phyloP scores from a whole-genome alignment of 2,797 vertebrate species.

The Ataeniobius toweri region DNA sequence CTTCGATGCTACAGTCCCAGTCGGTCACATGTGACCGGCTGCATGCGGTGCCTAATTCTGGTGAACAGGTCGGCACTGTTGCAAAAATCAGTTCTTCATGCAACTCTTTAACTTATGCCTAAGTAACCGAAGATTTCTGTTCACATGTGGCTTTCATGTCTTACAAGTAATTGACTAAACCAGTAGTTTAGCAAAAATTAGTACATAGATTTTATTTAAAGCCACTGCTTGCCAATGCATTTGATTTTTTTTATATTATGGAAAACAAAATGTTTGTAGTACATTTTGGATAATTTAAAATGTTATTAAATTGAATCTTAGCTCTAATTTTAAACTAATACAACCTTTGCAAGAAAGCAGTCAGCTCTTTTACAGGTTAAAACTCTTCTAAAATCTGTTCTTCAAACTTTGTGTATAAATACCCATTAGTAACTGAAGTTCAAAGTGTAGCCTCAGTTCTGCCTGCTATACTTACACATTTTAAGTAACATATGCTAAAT shows the following conservation, averaged over 20 bases:
- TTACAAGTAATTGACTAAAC: background rate
- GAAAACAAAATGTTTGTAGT: background rate
- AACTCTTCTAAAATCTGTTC: background rate
- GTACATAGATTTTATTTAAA: background rate
- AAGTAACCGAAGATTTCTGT: too few relatives aligned
- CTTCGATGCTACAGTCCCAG: background rate
- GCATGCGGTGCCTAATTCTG: background rate
- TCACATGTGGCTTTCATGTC: background rate
- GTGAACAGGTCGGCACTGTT: background rate
- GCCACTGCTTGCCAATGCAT: background rate
- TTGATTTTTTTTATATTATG: background rate
- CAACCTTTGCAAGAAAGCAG: background rate
- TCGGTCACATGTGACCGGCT: background rate
- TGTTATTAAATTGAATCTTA: too few relatives aligned
- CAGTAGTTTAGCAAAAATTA: background rate
- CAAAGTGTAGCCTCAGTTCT: background rate
- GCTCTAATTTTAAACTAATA: background rate
- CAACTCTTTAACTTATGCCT: background rate
- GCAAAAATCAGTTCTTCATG: background rate
- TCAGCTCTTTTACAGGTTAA: background rate
- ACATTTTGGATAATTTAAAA: background rate
- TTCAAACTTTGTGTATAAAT: background rate
- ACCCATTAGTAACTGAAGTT: background rate
- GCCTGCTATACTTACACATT: constrained; percentile 4
- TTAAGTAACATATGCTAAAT: constrained; percentile 24